Conservation (phyloP, 2,888 invertebrate species). For the Piscicola geometra region DNA sequence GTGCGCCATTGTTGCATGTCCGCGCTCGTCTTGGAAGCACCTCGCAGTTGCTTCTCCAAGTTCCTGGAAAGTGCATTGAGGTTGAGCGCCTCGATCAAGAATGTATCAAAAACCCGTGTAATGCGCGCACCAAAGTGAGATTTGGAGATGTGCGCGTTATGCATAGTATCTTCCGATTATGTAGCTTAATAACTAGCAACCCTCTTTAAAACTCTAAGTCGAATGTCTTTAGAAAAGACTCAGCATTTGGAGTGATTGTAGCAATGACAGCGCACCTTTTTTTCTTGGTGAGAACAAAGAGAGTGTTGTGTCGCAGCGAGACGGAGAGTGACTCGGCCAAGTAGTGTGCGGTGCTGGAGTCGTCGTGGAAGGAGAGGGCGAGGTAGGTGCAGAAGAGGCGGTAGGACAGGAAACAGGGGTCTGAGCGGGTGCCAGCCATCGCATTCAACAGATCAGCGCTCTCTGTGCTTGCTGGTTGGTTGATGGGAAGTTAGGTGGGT, state of each 20-base stretch:
- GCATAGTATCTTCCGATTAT: too few species aligned
- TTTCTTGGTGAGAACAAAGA: conserved; percentile 46
- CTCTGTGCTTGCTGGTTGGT: neutral
- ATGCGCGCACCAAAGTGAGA: too few species aligned
- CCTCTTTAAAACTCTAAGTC: too few species aligned
- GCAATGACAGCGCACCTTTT: conserved; percentile 41
- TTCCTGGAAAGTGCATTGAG: neutral
- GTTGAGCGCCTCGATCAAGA: too few species aligned
- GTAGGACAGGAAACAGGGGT: conserved; percentile 47
- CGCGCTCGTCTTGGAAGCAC: neutral
- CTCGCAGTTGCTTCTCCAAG: neutral
- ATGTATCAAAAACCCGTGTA: too few species aligned
- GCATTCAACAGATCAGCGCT: neutral
- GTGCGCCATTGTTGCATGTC: neutral
- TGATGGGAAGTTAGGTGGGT: too few species aligned
- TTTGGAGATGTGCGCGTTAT: too few species aligned
- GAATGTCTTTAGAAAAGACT: too few species aligned
- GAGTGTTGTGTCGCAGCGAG: conserved; percentile 49
- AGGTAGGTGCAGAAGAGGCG: conserved; percentile 47
- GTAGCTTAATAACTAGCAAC: too few species aligned
- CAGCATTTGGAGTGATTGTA: too few species aligned
- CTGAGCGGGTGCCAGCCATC: conserved; percentile 44
- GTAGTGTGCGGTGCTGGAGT: conserved; percentile 47
- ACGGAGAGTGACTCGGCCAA: conserved; percentile 50
- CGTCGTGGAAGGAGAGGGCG: conserved; percentile 40